Evolutionary conservation across 2,797 vertebrate genomes (phyloP).

Genomic region (Scyliorhinus canicula): DNA sequence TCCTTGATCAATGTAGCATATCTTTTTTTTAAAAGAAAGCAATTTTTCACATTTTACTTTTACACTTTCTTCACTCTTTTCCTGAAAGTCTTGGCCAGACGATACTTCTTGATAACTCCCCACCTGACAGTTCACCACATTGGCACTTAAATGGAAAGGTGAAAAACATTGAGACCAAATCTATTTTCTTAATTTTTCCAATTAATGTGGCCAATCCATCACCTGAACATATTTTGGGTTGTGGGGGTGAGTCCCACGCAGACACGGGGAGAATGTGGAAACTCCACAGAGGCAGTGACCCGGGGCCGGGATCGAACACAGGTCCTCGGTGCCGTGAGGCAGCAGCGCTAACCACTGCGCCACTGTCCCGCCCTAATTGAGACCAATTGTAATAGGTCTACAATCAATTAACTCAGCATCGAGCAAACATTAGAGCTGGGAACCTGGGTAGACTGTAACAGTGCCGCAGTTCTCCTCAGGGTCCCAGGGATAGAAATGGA

Average conservation of each 20-base stretch:
- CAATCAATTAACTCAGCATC: not conserved
- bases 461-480: too few relatives aligned
- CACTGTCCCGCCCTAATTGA: too few relatives aligned
- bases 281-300: too few relatives aligned
- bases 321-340: too few relatives aligned
- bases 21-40: not conserved
- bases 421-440: not conserved
- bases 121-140: not conserved
- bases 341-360: too few relatives aligned
- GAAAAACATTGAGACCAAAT: not conserved
- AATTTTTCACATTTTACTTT: not conserved
- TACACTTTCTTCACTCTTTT: not conserved
- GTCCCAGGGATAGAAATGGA: not conserved
- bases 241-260: too few relatives aligned
- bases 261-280: too few relatives aligned
- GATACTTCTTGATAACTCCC: not conserved
- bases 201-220: too few relatives aligned
- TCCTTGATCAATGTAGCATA: not conserved
- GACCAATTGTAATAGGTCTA: not conserved
- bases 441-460: too few relatives aligned
- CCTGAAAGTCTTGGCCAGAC: not conserved
- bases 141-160: not conserved
- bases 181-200: too few relatives aligned
- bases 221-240: too few relatives aligned
- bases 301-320: too few relatives aligned